These are phyloP conservation scores for Noctuana brunneofusca DNA, from an alignment of 2,888 invertebrate species.

Conservation along the genomic window DNA sequence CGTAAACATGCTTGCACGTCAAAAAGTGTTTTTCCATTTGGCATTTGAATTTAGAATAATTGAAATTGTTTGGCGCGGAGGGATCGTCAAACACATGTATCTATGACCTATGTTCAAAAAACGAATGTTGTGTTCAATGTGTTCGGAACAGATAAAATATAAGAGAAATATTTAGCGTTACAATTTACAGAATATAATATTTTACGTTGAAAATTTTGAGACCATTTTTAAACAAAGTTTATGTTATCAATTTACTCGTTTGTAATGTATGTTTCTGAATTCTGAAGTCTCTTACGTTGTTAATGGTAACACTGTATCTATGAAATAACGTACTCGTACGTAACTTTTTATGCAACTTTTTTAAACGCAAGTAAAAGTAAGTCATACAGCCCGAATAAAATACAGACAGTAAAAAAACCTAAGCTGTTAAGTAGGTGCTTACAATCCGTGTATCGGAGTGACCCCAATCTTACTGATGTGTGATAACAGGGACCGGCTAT, in stretches of 20 bases:
- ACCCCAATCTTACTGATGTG: constrained; percentile 21
- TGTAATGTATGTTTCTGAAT: no score
- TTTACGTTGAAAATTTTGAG: background rate
- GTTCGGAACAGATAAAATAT: constrained; percentile 15
- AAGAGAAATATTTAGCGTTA: background rate
- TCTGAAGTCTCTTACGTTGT: no score
- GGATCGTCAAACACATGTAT: constrained; percentile 22
- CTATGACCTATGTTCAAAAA: constrained; percentile 23
- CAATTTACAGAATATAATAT: background rate
- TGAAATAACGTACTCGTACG: background rate
- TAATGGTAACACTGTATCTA: background rate
- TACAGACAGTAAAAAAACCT: background rate
- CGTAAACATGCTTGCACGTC: constrained; percentile 32
- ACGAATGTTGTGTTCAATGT: constrained; percentile 16
- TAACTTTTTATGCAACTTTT: no score
- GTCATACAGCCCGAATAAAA: background rate
- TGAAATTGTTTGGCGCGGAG: constrained; percentile 29
- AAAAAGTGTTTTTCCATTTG: constrained; percentile 32
- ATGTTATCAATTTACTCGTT: no score
- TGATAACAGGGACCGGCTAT: constrained; percentile 8
- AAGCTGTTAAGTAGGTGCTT: background rate
- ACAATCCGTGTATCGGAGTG: constrained; percentile 12
- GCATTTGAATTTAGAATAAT: constrained; percentile 35
- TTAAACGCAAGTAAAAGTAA: background rate
- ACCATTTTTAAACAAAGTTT: no score